Conservation (phyloP, 2,113 vertebrate species). For the Triplophysa siluroides region DNA sequence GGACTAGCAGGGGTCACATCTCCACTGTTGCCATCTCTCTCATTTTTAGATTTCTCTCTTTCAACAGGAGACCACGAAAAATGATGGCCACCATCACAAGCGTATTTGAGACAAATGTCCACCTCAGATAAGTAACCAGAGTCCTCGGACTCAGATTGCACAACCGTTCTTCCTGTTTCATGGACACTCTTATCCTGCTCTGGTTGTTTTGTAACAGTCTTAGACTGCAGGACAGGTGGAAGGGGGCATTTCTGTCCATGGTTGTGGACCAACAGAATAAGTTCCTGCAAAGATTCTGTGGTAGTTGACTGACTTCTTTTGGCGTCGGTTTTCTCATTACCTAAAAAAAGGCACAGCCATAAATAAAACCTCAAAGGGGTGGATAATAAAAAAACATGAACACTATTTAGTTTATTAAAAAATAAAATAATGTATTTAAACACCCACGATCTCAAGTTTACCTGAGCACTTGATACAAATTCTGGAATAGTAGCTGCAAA, state of each 20-base stretch:
- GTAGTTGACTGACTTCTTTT: slow-evolving; percentile 20
- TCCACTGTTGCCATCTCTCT: background rate
- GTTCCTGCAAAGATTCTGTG: slow-evolving; percentile 31
- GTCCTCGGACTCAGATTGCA: slow-evolving; percentile 47
- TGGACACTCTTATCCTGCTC: background rate
- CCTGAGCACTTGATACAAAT: slow-evolving; percentile 43
- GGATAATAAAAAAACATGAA: too few relatives aligned
- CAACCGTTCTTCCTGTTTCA: slow-evolving; percentile 12
- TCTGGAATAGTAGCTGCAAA: slow-evolving; percentile 48
- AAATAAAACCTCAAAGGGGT: background rate
- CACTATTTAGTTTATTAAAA: too few relatives aligned
- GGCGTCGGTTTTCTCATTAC: background rate
- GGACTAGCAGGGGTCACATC: background rate
- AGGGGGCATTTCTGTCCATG: slow-evolving; percentile 48
- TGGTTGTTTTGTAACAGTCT: background rate
- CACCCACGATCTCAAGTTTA: slow-evolving; percentile 19
- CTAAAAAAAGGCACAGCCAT: slow-evolving; percentile 6
- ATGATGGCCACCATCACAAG: slow-evolving; percentile 44
- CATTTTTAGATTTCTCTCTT: background rate
- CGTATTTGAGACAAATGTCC: slow-evolving; percentile 45
- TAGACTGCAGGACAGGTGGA: slow-evolving; percentile 40
- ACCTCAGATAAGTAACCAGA: slow-evolving; percentile 14
- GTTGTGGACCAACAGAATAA: slow-evolving; percentile 46
- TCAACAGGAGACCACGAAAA: slow-evolving; percentile 46
- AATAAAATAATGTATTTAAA: background rate